These are phyloP conservation scores for Drosophila nigromelanica DNA, from an alignment of 1,140 invertebrate species.

Conservation along the genomic window DNA sequence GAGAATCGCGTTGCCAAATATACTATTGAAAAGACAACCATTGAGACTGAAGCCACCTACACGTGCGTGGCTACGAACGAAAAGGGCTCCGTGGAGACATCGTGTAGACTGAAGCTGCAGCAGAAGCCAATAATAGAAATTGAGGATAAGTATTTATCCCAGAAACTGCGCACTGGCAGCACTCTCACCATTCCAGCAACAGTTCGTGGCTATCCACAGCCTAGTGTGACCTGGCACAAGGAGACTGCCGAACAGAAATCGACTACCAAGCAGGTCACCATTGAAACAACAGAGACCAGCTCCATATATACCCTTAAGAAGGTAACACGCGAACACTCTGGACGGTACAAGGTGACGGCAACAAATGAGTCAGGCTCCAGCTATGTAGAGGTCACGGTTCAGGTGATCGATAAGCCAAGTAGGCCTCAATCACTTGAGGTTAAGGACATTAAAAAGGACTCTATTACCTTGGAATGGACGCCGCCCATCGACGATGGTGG, in stretches of 20 bases:
- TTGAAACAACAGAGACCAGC: constrained; percentile 86
- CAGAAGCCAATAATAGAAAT: constrained; percentile 87
- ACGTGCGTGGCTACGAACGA: constrained; percentile 90
- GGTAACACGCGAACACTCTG: constrained; percentile 86
- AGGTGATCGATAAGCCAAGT: constrained; percentile 94
- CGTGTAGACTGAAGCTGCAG: constrained; percentile 87
- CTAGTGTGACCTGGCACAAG: constrained; percentile 87
- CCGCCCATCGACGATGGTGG: constrained; percentile 92
- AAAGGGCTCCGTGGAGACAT: constrained; percentile 89
- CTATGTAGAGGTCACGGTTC: constrained; percentile 89
- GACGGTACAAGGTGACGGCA: constrained; percentile 88
- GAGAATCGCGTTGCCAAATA: constrained; percentile 90
- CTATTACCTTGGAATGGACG: constrained; percentile 91
- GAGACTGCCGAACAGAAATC: constrained; percentile 86
- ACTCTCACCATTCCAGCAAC: constrained; percentile 87
- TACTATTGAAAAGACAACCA: constrained; percentile 87
- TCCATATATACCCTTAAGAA: constrained; percentile 87
- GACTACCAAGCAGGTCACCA: constrained; percentile 84
- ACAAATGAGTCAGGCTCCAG: constrained; percentile 89
- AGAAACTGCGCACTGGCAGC: constrained; percentile 86
- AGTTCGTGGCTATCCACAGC: constrained; percentile 88
- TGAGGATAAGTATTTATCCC: constrained; percentile 86
- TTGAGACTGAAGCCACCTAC: constrained; percentile 88
- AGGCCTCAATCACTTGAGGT: constrained; percentile 91
- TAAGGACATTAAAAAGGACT: constrained; percentile 89